Evolutionary conservation across 2,797 vertebrate genomes (phyloP), one percentile per base, ranked within the genome.

Genomic region (Nyctibius grandis): DNA sequence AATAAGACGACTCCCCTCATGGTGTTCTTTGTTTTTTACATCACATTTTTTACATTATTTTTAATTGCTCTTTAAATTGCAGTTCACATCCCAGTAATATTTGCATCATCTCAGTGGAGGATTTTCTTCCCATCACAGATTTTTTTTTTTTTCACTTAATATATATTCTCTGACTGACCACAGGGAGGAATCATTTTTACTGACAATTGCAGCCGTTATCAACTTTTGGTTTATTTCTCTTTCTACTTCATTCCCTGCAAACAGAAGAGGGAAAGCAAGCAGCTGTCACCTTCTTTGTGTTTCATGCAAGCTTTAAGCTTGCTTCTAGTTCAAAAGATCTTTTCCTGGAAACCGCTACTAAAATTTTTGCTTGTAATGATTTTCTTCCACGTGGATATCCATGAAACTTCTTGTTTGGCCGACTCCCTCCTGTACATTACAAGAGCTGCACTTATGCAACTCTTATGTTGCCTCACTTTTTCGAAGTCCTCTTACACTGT

Each of bases 171-270:
- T 85, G 38, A 40, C 45, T 92, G 70, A 79, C 93, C 90, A 91
- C 60, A 23, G 75, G 86, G 86, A 96, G 80, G 91, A 95, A 91
- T 94, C 11, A 34, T 74, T 61, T 92, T 84, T 91, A 54, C 76
- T 89, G 34, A 42, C 48, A 72, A 15, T 78, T 54, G 79, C 67
- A 63, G 28, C 67, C 50, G 44, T 57, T 53, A n/a, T 56, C 75
- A 77, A 28, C 16, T 5, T 89, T 67, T 56, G 12, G 21, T 92
- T 90, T 74, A 36, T 76, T 85, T 91, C 40, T 40, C 21, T 57
- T 86, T 70, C 21, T 48, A 5, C 21, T 48, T 86, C 34, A 29
- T 51, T 82, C 45, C 21, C 36, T 70, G 15, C 63, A 48, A 78
- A 51, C 34, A 16, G 47, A 85, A 56, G 19, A 38, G 23, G 10